A percentile compares a stretch with the other conserved stretches of the same genome.
Evolutionary conservation across 1,140 invertebrate genomes (phyloP).

Genomic region (Lerema accius): DNA sequence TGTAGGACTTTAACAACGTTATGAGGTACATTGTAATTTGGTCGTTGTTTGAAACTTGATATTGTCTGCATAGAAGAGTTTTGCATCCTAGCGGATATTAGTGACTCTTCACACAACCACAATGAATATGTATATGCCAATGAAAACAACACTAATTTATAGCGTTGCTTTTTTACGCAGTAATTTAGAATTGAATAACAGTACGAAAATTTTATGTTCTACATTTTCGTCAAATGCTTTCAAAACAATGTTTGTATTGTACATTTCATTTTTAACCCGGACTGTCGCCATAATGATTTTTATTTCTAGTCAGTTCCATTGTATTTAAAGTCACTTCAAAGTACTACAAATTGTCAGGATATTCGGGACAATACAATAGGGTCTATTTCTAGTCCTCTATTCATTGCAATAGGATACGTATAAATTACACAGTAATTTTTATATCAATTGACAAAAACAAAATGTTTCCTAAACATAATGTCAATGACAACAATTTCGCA

Average conservation of each 20-base stretch:
- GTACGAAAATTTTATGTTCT: background rate
- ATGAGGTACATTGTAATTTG: background rate
- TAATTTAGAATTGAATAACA: background rate
- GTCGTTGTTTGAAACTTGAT: background rate
- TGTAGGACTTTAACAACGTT: background rate
- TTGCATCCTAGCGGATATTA: too few relatives aligned
- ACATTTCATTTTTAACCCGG: too few relatives aligned
- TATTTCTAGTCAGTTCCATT: background rate
- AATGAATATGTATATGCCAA: background rate
- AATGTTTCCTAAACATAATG: conserved; percentile 46
- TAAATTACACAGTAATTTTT: background rate
- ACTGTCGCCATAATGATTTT: background rate
- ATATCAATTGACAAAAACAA: background rate
- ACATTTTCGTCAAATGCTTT: background rate
- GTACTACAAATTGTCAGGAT: background rate
- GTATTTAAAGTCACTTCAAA: conserved; percentile 1
- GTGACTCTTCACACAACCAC: too few relatives aligned
- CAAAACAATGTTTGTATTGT: background rate
- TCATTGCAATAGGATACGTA: background rate
- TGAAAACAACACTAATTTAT: background rate
- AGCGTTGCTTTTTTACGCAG: background rate
- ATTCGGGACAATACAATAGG: background rate
- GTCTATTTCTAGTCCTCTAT: background rate
- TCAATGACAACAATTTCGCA: conserved; percentile 52
- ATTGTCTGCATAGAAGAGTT: background rate